Percentiles rank a stretch among this genome's conserved stretches.
phyloP scores from a whole-genome alignment of 2,113 vertebrate genomes.

The Phyllostomus discolor region DNA sequence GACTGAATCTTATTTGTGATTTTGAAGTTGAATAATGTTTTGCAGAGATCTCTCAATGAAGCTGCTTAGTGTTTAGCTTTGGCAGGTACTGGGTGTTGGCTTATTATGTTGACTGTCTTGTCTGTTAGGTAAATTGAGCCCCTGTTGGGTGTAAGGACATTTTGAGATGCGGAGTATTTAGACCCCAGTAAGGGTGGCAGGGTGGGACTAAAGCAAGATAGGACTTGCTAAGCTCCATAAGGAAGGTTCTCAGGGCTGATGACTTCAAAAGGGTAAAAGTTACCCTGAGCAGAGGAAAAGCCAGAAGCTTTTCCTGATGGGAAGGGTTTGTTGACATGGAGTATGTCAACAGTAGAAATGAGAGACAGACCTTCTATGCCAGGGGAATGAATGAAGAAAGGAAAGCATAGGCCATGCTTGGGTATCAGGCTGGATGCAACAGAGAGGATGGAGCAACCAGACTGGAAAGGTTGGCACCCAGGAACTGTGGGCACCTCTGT shows the following conservation, averaged over 20 bases:
- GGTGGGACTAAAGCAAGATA: neutral
- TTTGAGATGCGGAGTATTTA: neutral
- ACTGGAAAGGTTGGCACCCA: neutral
- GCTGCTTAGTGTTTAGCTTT: neutral
- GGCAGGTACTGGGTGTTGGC: neutral
- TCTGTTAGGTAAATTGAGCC: neutral
- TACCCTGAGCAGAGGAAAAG: neutral
- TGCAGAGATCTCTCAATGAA: neutral
- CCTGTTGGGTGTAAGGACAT: neutral
- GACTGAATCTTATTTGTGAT: neutral
- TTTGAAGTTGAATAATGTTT: neutral
- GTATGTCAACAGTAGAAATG: neutral
- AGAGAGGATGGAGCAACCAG: neutral
- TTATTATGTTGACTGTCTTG: neutral
- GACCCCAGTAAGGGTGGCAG: neutral
- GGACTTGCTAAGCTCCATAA: neutral
- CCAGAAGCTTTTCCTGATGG: neutral
- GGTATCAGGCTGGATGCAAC: neutral
- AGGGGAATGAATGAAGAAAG: neutral
- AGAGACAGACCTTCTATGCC: neutral
- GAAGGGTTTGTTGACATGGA: neutral
- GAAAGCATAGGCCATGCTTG: neutral
- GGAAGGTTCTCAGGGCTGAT: neutral
- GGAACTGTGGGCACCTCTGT: neutral
- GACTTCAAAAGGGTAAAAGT: neutral